These are phyloP conservation scores for Streptopelia turtur DNA, from an alignment of 2,797 vertebrate genomes.

Conservation along the genomic window DNA sequence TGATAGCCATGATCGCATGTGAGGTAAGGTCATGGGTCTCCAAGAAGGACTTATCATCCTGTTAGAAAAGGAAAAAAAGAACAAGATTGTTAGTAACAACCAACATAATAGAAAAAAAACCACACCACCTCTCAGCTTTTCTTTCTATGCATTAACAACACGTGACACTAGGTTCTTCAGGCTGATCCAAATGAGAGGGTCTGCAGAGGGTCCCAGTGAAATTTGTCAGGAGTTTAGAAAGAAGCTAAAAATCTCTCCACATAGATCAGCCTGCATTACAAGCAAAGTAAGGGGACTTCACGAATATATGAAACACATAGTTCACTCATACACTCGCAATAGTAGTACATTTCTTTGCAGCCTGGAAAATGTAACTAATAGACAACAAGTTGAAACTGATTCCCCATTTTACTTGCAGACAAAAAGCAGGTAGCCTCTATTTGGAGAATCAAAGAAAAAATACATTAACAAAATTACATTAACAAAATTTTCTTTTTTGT, in stretches of 20 bases:
- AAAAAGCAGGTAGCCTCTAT: slow-evolving; percentile 20
- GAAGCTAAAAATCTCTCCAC: background rate
- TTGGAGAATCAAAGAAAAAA: slow-evolving; percentile 22
- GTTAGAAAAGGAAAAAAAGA: background rate
- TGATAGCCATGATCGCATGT: slow-evolving; percentile 86
- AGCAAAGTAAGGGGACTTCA: background rate
- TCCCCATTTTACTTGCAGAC: slow-evolving; percentile 28
- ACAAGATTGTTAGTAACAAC: background rate
- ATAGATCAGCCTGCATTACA: background rate
- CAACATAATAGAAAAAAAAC: background rate
- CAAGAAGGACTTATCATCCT: slow-evolving; percentile 89
- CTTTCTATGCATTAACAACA: background rate
- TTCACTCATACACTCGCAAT: background rate
- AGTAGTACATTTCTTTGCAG: background rate
- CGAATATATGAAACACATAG: background rate
- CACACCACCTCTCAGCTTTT: background rate
- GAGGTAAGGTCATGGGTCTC: slow-evolving; percentile 84
- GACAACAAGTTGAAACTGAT: slow-evolving; percentile 41
- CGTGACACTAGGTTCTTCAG: background rate
- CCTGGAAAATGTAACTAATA: background rate
- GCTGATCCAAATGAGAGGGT: background rate
- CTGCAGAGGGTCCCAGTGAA: background rate
- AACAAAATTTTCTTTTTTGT: slow-evolving; percentile 43
- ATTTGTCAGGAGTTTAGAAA: background rate
- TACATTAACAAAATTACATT: slow-evolving; percentile 6